These are phyloP conservation scores for Smithornis capensis DNA, from an alignment of 2,113 vertebrate genomes.

Conservation along the genomic window DNA sequence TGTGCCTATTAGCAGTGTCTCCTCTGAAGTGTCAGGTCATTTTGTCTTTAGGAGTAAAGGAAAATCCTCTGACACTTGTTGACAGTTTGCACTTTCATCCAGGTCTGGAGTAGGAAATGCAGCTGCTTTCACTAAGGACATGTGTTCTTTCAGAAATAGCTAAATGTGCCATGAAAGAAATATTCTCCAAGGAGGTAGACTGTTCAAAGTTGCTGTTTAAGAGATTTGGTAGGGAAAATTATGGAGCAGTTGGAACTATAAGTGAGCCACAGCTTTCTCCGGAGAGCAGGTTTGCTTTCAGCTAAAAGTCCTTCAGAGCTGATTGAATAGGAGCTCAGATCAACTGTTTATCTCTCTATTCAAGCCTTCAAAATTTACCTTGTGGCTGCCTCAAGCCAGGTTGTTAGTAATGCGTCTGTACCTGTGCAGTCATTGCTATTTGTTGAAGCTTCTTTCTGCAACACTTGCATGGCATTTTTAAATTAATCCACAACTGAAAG, in stretches of 20 bases:
- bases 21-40: neutral
- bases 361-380: neutral
- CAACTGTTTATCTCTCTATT: neutral
- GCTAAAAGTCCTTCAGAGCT: neutral
- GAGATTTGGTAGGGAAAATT: neutral
- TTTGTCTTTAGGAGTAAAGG: neutral
- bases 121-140: neutral
- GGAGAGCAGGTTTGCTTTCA: neutral
- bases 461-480: neutral
- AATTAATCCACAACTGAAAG: neutral
- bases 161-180: neutral
- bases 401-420: neutral
- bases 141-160: neutral
- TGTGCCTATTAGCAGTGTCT: neutral
- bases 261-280: neutral
- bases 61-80: neutral
- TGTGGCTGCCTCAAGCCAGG: neutral
- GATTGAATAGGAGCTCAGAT: neutral
- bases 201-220: neutral
- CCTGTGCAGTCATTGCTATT: neutral
- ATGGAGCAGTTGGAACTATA: neutral
- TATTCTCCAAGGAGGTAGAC: neutral
- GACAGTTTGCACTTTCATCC: neutral
- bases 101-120: neutral
- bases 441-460: neutral